Percentiles rank a stretch among this genome's conserved stretches.
phyloP scores from a whole-genome alignment of 2,113 vertebrate species.

The Trogon melanurus region DNA sequence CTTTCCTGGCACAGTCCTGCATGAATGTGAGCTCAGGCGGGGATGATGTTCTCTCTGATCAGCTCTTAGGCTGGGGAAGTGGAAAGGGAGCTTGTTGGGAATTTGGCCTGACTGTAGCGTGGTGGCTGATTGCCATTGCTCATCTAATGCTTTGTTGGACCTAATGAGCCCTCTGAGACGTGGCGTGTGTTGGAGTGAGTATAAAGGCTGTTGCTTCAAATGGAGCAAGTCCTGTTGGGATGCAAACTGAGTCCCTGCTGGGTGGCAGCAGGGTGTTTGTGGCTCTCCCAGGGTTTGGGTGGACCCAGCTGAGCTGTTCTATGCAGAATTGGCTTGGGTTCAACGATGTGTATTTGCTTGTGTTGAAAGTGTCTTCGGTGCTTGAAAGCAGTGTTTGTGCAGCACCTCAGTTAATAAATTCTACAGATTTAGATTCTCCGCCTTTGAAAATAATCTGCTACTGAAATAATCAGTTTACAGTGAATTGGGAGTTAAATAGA shows the following conservation, averaged over 20 bases:
- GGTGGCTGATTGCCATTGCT: neutral
- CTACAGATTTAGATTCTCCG: neutral
- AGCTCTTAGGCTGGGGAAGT: neutral
- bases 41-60: neutral
- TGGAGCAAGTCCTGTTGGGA: neutral
- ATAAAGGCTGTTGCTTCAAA: neutral
- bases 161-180: neutral
- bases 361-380: neutral
- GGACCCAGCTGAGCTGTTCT: neutral
- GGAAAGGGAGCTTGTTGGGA: neutral
- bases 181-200: neutral
- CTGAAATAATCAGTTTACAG: neutral
- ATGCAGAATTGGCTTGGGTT: neutral
- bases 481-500: neutral
- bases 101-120: neutral
- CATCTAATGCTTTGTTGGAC: neutral
- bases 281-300: neutral
- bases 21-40: rapidly evolving
- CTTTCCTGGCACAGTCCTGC: rapidly evolving
- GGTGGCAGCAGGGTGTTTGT: neutral
- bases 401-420: neutral
- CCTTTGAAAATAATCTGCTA: neutral
- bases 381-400: neutral
- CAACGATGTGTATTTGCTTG: neutral
- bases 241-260: neutral